phyloP scores from a whole-genome alignment of 2,797 vertebrate species.

The Arnoldichthys spilopterus region DNA sequence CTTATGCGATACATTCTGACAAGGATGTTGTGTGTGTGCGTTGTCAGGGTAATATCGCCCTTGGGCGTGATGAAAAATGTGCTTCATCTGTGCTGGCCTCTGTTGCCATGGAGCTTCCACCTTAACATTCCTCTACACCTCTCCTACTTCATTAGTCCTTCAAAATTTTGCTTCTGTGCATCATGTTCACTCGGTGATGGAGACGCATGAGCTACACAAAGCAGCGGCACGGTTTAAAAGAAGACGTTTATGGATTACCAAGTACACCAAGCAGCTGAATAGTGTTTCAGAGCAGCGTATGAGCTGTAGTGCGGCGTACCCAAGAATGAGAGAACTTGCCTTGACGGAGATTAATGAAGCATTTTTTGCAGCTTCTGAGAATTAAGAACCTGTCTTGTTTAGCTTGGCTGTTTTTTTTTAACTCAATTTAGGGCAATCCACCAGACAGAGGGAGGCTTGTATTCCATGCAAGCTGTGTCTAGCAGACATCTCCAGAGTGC shows the following conservation, averaged over 20 bases:
- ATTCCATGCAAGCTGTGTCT: neutral
- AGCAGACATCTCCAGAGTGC: slow-evolving; percentile 11
- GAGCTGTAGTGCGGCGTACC: no score
- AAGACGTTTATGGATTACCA: neutral
- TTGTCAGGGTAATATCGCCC: slow-evolving; percentile 26
- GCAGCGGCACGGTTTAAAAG: neutral
- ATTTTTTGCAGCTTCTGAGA: slow-evolving; percentile 12
- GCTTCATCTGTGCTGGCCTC: slow-evolving; percentile 8
- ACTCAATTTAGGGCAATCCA: slow-evolving; percentile 16
- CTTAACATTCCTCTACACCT: slow-evolving; percentile 5
- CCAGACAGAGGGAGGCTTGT: neutral
- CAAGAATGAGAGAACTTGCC: slow-evolving; percentile 2
- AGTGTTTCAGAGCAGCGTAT: neutral
- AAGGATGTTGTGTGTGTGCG: slow-evolving; percentile 21
- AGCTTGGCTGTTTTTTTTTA: neutral
- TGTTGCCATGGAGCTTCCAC: slow-evolving; percentile 45
- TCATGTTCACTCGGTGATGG: neutral
- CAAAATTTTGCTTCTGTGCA: neutral
- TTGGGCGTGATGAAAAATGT: slow-evolving; percentile 16
- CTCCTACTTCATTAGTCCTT: slow-evolving; percentile 8
- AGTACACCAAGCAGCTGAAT: neutral
- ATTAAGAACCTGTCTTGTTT: slow-evolving; percentile 1
- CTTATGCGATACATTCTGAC: slow-evolving; percentile 35
- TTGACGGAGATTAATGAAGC: neutral
- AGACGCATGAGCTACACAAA: neutral